Conservation (phyloP, 2,888 invertebrate species). For the Vesta saturnalis region DNA sequence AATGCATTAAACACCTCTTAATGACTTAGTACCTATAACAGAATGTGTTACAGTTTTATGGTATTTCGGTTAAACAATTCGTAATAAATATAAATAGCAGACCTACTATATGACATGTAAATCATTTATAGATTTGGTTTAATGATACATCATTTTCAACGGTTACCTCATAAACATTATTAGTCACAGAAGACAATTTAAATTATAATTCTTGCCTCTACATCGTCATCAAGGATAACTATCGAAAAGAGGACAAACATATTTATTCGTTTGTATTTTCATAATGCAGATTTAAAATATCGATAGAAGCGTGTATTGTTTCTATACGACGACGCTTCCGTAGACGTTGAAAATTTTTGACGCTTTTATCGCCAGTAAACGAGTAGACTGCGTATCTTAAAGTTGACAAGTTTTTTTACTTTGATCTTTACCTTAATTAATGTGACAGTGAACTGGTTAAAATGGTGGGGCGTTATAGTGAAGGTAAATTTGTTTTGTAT, state of each 20-base stretch:
- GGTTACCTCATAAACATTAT: conserved; percentile 17
- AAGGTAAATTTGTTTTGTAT: conserved; percentile 45
- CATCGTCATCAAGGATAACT: neutral
- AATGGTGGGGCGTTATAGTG: conserved; percentile 51
- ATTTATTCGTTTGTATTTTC: neutral
- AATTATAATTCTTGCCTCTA: conserved; percentile 6
- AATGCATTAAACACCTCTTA: no score
- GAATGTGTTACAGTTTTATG: neutral
- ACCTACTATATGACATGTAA: conserved; percentile 2
- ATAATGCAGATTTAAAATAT: neutral
- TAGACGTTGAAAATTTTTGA: conserved; percentile 29
- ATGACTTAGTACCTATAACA: neutral
- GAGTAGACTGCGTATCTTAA: conserved; percentile 34
- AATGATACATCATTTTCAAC: conserved; percentile 8
- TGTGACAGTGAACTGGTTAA: conserved; percentile 45
- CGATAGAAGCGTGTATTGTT: neutral
- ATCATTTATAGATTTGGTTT: conserved; percentile 15
- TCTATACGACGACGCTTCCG: conserved; percentile 27
- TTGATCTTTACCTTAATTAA: conserved; percentile 49
- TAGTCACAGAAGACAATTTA: conserved; percentile 7
- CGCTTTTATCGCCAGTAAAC: conserved; percentile 29
- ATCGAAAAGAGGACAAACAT: conserved; percentile 1
- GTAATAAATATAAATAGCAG: conserved; percentile 18
- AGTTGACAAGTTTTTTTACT: conserved; percentile 26
- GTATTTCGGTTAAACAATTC: neutral